Base-by-base conservation (phyloP, 1,140 invertebrate species). In the Penaeus chinensis region DNA sequence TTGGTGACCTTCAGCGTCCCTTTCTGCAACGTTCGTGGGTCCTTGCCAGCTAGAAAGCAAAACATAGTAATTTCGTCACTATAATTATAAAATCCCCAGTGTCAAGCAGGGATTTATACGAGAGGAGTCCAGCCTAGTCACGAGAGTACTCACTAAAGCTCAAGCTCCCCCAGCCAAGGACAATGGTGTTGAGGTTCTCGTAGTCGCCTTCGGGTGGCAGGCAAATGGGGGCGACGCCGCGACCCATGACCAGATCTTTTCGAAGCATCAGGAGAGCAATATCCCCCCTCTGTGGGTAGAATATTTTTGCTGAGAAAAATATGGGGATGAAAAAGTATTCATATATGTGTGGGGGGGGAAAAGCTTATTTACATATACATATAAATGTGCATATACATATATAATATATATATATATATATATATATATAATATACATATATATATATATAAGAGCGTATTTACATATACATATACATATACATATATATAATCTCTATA, bases 351-450 rank as follows among this genome's bases (percentile, higher is more conserved):
- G 37, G 1, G 4, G 37, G 37, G 37, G 37, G 4, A 42, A 42
- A 3, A 42, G 37, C 20, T 19, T 54, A 80, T 60, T 19, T 54
- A 80, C n/a, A 16, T 22, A 80, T 80, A 18, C 37, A 42, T 42
- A 42, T 7, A 81, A 32, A 81, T 80, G 62, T 80, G 62, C 32
- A 80, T 80, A 62, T 80, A 80, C 27, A 61, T 80, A 80, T 80
- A 80, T n/a, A 60, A 80, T 80, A 80, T 80, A 61, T 80, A 61
- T 80, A 61, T 61, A 54, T 62, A 80, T 80, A 80, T 80, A 80
- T 80, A 80, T 80, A 80, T 80, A 80, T 80, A 80, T 80, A 80
- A 80, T 80, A 80, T 80, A 80, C 60, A 80, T 80, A 80, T 80
- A 80, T 80, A 80, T 80, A 80, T 80, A 80, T 80, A 61, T 60